Base-by-base conservation (phyloP, 1,140 invertebrate species). In the Campodea augens region DNA sequence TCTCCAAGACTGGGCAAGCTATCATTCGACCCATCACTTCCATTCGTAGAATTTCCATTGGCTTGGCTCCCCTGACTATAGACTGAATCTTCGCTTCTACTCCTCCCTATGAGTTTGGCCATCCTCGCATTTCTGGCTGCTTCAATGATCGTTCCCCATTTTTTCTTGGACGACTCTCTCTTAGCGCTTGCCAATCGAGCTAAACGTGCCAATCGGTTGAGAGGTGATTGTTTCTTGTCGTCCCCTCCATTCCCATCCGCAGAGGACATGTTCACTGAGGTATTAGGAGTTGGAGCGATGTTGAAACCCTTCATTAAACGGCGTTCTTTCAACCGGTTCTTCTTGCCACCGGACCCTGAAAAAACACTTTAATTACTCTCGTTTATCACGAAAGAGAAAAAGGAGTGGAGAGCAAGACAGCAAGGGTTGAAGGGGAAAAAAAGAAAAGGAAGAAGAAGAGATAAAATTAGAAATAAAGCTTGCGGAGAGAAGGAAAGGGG, bases 221-320 rank as follows among this genome's bases (percentile, higher is more conserved):
- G 2, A 24, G 39, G 15, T 21, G 39, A 4, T n/a, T 41, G 15
- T 21, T 21, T 4, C 18, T 41, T 41, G 18, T 41, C 22, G 15
- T 13, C 39, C 39, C 22, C 39, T 7, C 43, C 22, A 25, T 18
- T 24, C 25, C 13, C n/a, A 7, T 32, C 49, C 37, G 49, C 49
- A 3, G 51, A 53, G 13, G 50, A 37, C 5, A 43, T 40, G 13
- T 44, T 46, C 13, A 48, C 45, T n/a, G 69, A 61, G 66, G 12
- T 68, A 69, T 2, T 54, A 27, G 79, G 76, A 27, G 73, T 67
- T 0, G 75, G 73, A 1, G 74, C 78, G 37, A 88, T 84, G 64
- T 92, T 89, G 69, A 92, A 92, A 1, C 88, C 88, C 60, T 92
- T 92, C 85, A 91, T 90, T 22, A 92, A 64, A 1, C 87, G 73